Conservation (phyloP, 2,113 vertebrate species). For the Ptychochromis oligacanthus region DNA sequence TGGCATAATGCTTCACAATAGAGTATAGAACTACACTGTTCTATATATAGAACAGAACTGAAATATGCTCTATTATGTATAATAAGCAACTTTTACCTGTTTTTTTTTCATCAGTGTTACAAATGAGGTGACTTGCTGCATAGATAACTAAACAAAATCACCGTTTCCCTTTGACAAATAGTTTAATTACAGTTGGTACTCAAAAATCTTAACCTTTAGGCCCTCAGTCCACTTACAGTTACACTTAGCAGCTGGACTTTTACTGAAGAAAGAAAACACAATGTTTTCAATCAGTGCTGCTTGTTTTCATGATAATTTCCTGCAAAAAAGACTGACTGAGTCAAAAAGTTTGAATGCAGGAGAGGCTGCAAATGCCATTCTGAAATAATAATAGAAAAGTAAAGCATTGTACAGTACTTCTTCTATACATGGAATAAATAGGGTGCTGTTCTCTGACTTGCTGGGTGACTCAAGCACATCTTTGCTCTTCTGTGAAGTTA, state of each 20-base stretch:
- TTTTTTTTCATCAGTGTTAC: background rate
- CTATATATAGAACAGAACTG: too few relatives aligned
- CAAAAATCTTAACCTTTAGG: background rate
- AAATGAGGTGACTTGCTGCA: background rate
- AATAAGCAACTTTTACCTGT: background rate
- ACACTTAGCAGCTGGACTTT: background rate
- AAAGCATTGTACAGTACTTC: background rate
- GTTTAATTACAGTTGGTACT: background rate
- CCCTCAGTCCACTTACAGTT: background rate
- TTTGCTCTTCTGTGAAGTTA: background rate
- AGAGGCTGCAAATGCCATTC: background rate
- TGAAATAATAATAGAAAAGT: conserved; percentile 4
- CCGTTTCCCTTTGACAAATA: background rate
- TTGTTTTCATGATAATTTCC: conserved; percentile 7
- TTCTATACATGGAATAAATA: conserved; percentile 17
- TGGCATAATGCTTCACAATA: background rate
- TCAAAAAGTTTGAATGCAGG: conserved; percentile 6
- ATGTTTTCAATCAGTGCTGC: background rate
- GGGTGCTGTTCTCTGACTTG: background rate
- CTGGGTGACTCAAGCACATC: background rate
- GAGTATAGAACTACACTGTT: too few relatives aligned
- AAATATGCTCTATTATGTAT: background rate
- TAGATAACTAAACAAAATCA: background rate
- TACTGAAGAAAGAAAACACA: background rate
- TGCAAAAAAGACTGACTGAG: background rate